A percentile compares a stretch with the other conserved stretches of the same genome.
These are phyloP conservation scores for Pseudomugil gertrudae DNA, from an alignment of 2,797 vertebrate species.

Conservation along the genomic window DNA sequence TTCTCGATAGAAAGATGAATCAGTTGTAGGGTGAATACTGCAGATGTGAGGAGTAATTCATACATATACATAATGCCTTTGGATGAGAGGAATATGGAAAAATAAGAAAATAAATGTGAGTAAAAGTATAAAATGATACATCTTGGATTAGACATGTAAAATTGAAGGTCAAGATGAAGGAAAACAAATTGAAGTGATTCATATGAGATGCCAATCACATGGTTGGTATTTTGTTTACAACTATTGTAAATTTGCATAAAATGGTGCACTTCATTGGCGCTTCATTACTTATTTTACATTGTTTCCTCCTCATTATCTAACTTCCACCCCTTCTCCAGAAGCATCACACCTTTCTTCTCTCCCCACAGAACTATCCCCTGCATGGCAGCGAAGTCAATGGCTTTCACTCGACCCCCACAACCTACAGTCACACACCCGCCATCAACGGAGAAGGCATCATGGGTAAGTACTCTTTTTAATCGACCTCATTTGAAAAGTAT, in stretches of 20 bases:
- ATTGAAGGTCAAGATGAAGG: neutral
- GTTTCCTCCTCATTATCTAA: conserved; percentile 39
- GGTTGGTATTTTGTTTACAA: neutral
- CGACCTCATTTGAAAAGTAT: conserved; percentile 5
- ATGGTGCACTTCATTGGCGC: neutral
- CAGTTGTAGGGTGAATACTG: neutral
- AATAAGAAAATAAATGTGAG: neutral
- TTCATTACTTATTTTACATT: conserved; percentile 18
- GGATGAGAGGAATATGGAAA: neutral
- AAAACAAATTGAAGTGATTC: too few species aligned
- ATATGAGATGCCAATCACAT: too few species aligned
- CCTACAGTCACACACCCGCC: conserved; percentile 90
- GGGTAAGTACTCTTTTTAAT: conserved; percentile 76
- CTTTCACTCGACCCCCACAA: conserved; percentile 85
- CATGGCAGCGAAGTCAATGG: conserved; percentile 93
- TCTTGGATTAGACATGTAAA: neutral
- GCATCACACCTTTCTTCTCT: conserved; percentile 71
- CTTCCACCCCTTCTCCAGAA: conserved; percentile 59
- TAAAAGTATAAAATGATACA: neutral
- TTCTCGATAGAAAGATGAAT: neutral
- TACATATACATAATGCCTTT: neutral
- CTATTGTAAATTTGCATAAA: neutral
- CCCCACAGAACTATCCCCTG: conserved; percentile 91
- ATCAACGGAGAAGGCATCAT: conserved; percentile 92
- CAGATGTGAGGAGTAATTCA: neutral